phyloP scores from a whole-genome alignment of 2,113 vertebrate species.

The Glareola pratincola region DNA sequence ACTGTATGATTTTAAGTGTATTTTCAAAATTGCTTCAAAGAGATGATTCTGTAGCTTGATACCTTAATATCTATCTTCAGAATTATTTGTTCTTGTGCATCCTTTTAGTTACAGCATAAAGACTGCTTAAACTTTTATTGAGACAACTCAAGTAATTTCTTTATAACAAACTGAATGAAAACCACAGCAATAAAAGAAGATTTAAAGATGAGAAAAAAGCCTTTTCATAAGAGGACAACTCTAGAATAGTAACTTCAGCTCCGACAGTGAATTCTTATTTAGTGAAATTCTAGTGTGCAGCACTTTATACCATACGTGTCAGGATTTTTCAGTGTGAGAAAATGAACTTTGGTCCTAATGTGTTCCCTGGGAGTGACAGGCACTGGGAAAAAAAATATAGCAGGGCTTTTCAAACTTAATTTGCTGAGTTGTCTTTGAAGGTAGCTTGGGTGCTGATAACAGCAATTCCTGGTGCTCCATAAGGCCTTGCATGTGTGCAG shows the following conservation, averaged over 20 bases:
- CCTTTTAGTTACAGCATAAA: neutral
- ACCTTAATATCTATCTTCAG: neutral
- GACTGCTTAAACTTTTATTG: neutral
- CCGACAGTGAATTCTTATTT: neutral
- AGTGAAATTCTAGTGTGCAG: neutral
- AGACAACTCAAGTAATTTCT: neutral
- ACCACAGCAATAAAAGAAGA: neutral
- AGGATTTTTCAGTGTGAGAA: neutral
- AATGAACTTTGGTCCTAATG: slow-evolving; percentile 1
- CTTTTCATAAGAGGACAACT: neutral
- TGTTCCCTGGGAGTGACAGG: neutral
- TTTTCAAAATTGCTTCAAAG: neutral
- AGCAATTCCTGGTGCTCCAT: neutral
- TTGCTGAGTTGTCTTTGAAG: neutral
- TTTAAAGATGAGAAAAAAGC: neutral
- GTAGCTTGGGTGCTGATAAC: neutral
- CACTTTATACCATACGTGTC: neutral
- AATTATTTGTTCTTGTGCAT: neutral
- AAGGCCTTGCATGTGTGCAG: fast-evolving
- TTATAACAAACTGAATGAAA: neutral
- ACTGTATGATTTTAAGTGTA: neutral
- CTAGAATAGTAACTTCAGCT: slow-evolving; percentile 2
- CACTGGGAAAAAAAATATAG: neutral
- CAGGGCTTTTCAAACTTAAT: neutral
- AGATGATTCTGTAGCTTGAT: neutral